Conservation (phyloP, 2,888 invertebrate species). For the Athripsodes cinereus region DNA sequence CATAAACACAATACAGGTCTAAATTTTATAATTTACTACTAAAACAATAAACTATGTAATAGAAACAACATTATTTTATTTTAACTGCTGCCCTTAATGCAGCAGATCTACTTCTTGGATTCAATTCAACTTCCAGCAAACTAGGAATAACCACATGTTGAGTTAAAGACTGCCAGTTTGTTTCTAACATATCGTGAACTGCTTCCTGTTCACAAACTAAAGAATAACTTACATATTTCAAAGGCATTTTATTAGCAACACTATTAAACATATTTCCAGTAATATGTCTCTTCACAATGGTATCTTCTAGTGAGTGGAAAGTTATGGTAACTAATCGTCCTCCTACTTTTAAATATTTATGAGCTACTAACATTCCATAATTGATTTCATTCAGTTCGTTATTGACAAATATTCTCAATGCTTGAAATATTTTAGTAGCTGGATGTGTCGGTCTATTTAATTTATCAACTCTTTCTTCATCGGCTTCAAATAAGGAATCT, state of each 20-base stretch:
- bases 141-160: slow-evolving; percentile 76
- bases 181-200: slow-evolving; percentile 54
- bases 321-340: slow-evolving; percentile 78
- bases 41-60: too few species aligned
- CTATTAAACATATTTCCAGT: slow-evolving; percentile 69
- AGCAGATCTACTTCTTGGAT: slow-evolving; percentile 85
- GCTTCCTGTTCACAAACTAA: slow-evolving; percentile 54
- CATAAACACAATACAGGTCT: too few species aligned
- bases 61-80: slow-evolving; percentile 41
- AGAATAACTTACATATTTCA: slow-evolving; percentile 63
- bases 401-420: slow-evolving; percentile 90
- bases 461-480: slow-evolving; percentile 60
- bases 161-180: slow-evolving; percentile 71
- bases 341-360: slow-evolving; percentile 66
- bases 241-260: slow-evolving; percentile 61
- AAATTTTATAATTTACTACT: too few species aligned
- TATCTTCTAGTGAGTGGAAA: slow-evolving; percentile 92
- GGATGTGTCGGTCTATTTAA: slow-evolving; percentile 69
- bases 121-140: slow-evolving; percentile 64
- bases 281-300: slow-evolving; percentile 86
- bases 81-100: slow-evolving; percentile 80
- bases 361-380: slow-evolving; percentile 75
- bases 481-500: slow-evolving; percentile 52
- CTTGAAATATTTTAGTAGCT: slow-evolving; percentile 91
- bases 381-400: slow-evolving; percentile 94